phyloP scores from a whole-genome alignment of 2,888 invertebrate genomes.

The Hirtodrosophila cameraria region DNA sequence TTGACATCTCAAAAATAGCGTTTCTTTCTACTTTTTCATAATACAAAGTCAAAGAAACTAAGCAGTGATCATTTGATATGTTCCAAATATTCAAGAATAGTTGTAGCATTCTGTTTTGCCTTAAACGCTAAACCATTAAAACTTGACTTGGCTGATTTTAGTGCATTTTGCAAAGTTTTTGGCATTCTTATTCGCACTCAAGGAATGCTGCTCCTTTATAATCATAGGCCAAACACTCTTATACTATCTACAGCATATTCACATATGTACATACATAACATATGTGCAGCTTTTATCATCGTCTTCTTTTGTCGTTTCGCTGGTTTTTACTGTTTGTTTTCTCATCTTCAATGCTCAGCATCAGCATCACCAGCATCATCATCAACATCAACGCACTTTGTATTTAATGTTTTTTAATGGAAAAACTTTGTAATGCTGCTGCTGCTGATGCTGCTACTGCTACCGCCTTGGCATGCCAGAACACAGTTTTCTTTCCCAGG shows the following conservation, averaged over 20 bases:
- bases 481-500: conserved; percentile 49
- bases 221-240: conserved; percentile 8
- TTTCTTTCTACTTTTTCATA: too few relatives aligned
- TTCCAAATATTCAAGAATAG: too few relatives aligned
- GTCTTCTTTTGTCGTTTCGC: conserved; percentile 38
- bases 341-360: conserved; percentile 27
- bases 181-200: not conserved
- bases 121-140: conserved; percentile 18
- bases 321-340: conserved; percentile 58
- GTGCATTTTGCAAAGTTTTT: conserved; percentile 22
- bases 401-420: conserved; percentile 70
- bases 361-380: conserved; percentile 18
- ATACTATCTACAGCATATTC: not conserved
- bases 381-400: conserved; percentile 60
- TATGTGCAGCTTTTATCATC: conserved; percentile 32
- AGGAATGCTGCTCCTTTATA: not conserved
- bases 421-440: conserved; percentile 65
- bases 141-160: conserved; percentile 22
- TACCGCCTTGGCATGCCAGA: conserved; percentile 2
- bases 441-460: conserved; percentile 8
- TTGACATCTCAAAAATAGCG: too few relatives aligned
- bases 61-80: too few relatives aligned
- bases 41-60: too few relatives aligned
- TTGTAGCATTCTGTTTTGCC: conserved; percentile 1
- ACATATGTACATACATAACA: conserved; percentile 1